These are phyloP conservation scores for Rhinoraja longicauda DNA, from an alignment of 2,797 vertebrate genomes.

Conservation along the genomic window DNA sequence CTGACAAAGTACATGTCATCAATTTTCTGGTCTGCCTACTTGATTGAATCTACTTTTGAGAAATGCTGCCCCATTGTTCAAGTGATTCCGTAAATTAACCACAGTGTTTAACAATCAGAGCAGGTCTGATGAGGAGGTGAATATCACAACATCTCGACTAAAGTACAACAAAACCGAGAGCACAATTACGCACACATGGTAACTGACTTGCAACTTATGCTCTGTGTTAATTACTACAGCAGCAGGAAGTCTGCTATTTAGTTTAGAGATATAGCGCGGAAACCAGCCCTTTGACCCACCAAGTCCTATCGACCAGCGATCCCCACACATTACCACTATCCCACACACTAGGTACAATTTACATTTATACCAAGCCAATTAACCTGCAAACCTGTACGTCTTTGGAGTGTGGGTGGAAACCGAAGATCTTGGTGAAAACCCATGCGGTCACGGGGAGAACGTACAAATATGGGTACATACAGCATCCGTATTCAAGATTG, in stretches of 20 bases:
- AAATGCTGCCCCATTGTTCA: background rate
- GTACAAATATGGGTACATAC: no score
- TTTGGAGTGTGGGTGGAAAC: no score
- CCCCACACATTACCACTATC: no score
- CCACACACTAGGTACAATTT: no score
- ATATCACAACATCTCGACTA: constrained; percentile 2
- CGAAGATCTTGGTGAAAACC: no score
- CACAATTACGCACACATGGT: background rate
- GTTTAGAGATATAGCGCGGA: no score
- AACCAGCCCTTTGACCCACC: no score
- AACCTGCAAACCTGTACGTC: no score
- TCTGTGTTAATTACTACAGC: background rate
- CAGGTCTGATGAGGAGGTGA: constrained; percentile 16
- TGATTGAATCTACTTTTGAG: constrained; percentile 23
- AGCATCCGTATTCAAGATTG: no score
- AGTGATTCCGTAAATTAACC: constrained; percentile 28
- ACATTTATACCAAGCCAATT: no score
- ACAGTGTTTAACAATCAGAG: background rate
- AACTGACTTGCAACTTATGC: background rate
- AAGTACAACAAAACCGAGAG: background rate
- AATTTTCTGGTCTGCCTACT: constrained; percentile 21
- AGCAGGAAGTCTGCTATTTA: background rate
- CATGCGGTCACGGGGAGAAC: no score
- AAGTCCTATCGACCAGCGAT: no score
- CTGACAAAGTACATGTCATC: background rate